These are phyloP conservation scores for Odocoileus virginianus DNA, from an alignment of 2,113 vertebrate species.

Conservation along the genomic window DNA sequence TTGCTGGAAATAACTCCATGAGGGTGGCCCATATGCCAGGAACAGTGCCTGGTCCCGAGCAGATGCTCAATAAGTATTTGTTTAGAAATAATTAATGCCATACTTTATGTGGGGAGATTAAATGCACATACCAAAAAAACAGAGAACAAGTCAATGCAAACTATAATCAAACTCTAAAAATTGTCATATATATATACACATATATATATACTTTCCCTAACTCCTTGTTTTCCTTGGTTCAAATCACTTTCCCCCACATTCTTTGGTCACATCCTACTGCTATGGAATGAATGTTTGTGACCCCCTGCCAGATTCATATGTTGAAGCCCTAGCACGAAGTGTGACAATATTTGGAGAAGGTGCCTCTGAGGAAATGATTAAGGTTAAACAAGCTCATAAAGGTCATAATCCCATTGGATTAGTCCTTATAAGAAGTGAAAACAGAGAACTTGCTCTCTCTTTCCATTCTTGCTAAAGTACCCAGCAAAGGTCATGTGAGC, in stretches of 20 bases:
- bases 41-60: not conserved
- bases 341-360: not conserved
- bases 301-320: not conserved
- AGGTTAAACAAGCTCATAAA: not conserved
- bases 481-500: not conserved
- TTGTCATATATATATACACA: not conserved
- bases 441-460: not conserved
- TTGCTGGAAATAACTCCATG: not conserved
- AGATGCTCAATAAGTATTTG: not conserved
- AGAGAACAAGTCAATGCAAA: not conserved
- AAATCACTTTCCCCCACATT: not conserved
- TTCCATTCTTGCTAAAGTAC: not conserved
- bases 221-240: not conserved
- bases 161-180: not conserved
- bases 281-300: not conserved
- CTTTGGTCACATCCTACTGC: not conserved
- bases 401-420: not conserved
- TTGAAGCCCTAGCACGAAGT: not conserved
- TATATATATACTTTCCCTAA: not conserved
- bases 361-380: not conserved
- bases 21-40: not conserved
- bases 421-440: not conserved
- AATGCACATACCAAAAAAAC: not conserved
- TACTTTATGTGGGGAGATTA: not conserved
- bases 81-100: not conserved